phyloP scores from a whole-genome alignment of 2,797 vertebrate species.

The Tauraco hartlaubi region DNA sequence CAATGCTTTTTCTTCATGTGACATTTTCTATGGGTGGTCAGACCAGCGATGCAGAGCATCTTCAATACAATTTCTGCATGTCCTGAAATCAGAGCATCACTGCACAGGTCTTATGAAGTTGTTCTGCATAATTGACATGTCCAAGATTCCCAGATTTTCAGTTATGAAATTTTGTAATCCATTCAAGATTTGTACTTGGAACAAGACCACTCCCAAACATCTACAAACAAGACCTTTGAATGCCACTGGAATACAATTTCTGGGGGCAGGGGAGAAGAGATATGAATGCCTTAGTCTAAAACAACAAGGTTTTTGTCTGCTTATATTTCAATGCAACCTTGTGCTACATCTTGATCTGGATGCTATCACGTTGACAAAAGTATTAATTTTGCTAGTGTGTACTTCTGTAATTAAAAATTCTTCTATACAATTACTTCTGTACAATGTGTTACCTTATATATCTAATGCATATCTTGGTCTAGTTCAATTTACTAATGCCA shows the following conservation, averaged over 20 bases:
- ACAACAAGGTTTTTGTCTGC: not conserved
- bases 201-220: not conserved
- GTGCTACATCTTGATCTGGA: not conserved
- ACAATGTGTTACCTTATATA: not conserved
- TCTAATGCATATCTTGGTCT: not conserved
- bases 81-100: not conserved
- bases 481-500: not conserved
- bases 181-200: not conserved
- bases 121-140: not conserved
- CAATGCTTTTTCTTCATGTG: not conserved
- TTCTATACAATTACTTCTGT: not conserved
- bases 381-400: not conserved
- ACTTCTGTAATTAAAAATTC: not conserved
- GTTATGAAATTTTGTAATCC: not conserved
- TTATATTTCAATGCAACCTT: not conserved
- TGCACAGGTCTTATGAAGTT: not conserved
- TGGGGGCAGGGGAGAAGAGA: accelerated
- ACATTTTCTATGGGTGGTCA: not conserved
- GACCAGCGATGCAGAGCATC: not conserved
- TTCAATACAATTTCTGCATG: not conserved
- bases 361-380: not conserved
- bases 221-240: not conserved
- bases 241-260: not conserved
- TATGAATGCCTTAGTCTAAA: not conserved
- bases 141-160: not conserved